Evolutionary conservation across 1,140 invertebrate genomes (phyloP), one percentile per base, ranked within the genome.

Genomic region (Drosophila pectinifera): DNA sequence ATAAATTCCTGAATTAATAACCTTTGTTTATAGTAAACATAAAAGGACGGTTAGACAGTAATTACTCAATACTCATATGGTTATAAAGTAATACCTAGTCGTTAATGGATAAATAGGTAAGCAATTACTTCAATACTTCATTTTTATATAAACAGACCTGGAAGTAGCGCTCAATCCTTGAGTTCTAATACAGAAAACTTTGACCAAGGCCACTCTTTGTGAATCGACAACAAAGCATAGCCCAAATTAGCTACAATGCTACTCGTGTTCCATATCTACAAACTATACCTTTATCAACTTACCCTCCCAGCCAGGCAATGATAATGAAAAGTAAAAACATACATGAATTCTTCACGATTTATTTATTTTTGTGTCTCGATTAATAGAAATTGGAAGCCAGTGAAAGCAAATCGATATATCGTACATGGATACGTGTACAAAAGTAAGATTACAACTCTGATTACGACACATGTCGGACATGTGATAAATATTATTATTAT

Each of bases 221-320:
- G 14, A n/a, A 14, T 22, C 22, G 58, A 39, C 24, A 63, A 34
- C 31, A 16, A 38, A 64, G 8, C 59, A 49, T 65, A 65, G 62
- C 14, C 8, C 22, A 45, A 43, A 24, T 31, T 28, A 8, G 18
- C 24, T 45, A 34, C 46, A 69, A 54, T 43, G 16, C 26, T 68
- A 20, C 38, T 69, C 22, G 63, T 28, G 39, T 24, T 55, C 18
- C 67, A 70, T 70, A 70, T 70, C 67, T 69, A 28, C 24, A 39
- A 45, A 24, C 18, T 14, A 13, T 16, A 10, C 26, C 31, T 55
- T 69, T 55, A 70, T 70, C 67, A 42, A 22, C 31, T 18, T 13
- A 24, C 31, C 34, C 4, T 10, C 14, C 31, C 31, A 43, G n/a
- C n/a, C 8, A 26, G 20, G 54, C 20, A 58, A 39, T 45, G 67